A percentile compares a stretch with the other conserved stretches of the same genome.
Evolutionary conservation across 2,797 vertebrate species (phyloP).

Genomic region (Tenualosa ilisha): DNA sequence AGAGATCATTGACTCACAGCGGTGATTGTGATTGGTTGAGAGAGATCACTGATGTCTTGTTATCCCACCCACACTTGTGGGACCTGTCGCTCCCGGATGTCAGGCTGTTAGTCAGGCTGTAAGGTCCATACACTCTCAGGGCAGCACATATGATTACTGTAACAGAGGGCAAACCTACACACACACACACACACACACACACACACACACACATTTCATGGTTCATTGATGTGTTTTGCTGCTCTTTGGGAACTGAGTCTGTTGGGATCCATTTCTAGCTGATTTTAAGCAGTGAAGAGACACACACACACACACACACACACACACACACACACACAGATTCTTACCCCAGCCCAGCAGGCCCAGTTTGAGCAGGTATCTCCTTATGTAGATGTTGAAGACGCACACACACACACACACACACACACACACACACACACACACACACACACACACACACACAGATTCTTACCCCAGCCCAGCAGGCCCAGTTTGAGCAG

Average conservation of each 20-base stretch:
- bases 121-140: slow-evolving; percentile 62
- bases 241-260: too few relatives aligned
- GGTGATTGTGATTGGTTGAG: slow-evolving; percentile 58
- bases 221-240: too few relatives aligned
- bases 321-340: not conserved
- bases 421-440: not conserved
- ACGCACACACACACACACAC: slow-evolving; percentile 63
- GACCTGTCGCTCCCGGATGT: slow-evolving; percentile 46
- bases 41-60: slow-evolving; percentile 54
- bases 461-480: slow-evolving; percentile 80
- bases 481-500: slow-evolving; percentile 78
- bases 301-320: not conserved
- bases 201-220: not conserved
- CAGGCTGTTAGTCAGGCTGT: slow-evolving; percentile 5
- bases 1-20: slow-evolving; percentile 47
- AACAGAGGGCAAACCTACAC: slow-evolving; percentile 75
- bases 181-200: not conserved
- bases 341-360: slow-evolving; percentile 82
- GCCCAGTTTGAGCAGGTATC: slow-evolving; percentile 82
- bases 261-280: too few relatives aligned
- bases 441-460: not conserved
- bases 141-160: slow-evolving; percentile 59
- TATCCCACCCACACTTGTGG: slow-evolving; percentile 64
- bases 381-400: slow-evolving; percentile 81
- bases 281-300: too few relatives aligned